A percentile compares a stretch with the other conserved stretches of the same genome.
These are phyloP conservation scores for Festucalex cinctus DNA, from an alignment of 2,113 vertebrate genomes.

Conservation along the genomic window DNA sequence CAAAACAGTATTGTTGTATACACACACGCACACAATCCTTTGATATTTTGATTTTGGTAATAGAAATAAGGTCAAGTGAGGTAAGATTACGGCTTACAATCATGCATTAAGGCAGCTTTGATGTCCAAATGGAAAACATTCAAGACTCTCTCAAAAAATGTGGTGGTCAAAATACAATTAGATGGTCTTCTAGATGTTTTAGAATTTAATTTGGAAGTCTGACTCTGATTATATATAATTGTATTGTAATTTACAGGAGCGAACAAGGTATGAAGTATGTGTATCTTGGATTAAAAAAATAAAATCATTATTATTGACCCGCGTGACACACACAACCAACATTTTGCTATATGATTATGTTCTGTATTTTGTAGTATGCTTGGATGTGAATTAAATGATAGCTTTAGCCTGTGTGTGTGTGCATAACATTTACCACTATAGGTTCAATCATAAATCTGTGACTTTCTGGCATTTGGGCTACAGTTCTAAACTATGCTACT, in stretches of 20 bases:
- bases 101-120: not conserved
- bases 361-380: slow-evolving; percentile 44
- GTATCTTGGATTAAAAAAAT: no score
- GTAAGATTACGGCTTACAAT: not conserved
- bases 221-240: not conserved
- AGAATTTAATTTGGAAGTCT: not conserved
- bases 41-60: not conserved
- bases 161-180: not conserved
- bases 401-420: not conserved
- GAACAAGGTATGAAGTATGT: no score
- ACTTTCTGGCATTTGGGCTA: not conserved
- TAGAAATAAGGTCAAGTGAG: not conserved
- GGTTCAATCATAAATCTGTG: not conserved
- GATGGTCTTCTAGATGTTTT: not conserved
- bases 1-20: not conserved
- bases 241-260: not conserved
- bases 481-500: slow-evolving; percentile 33
- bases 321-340: slow-evolving; percentile 30
- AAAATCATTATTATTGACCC: no score
- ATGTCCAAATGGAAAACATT: not conserved
- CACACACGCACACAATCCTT: not conserved
- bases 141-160: not conserved
- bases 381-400: no score
- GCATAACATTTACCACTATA: no score
- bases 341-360: no score